Base-by-base conservation (phyloP, 2,797 vertebrate genomes). In the Tamandua tetradactyla region DNA sequence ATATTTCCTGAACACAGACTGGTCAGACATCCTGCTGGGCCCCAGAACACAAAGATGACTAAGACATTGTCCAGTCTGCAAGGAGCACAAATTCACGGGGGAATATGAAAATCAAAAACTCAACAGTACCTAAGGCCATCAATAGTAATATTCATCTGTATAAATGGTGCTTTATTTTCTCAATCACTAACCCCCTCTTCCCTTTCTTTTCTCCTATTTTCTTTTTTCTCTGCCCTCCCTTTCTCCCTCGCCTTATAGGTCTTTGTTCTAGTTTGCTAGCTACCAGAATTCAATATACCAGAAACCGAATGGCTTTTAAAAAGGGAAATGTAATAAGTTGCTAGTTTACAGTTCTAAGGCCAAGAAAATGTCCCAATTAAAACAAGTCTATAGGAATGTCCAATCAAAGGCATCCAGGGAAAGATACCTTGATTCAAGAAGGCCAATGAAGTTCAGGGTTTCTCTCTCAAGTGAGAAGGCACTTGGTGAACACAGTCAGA, bases 11-110 rank as follows among this genome's bases (percentile, higher is more conserved):
- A 89, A 71, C 93, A 92, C 52, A 87, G 62, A 93, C 55, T 89
- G 30, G 88, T 86, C 92, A 80, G 92, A 57, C 72, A 74, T 81
- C 94, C 81, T 62, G 80, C 92, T 87, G 81, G 44, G 85, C 7
- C 7, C 57, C 40, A n/a, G 61, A 83, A 95, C 91, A 93, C 94
- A 95, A 91, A 88, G 91, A 96, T 96, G 94, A 96, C 96, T 94
- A 94, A 82, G 62, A 78, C 94, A 95, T 96, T 96, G 94, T 96
- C 89, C 76, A 76, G 44, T 82, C 92, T 82, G 17, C 49, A 55
- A 94, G 78, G 84, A 91, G 91, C 75, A 69, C 37, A 44, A 59
- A 66, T 52, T 94, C 49, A n/a, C 1, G 88, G 69, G 69, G 80
- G 75, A 92, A 42, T 64, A 61, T 59, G 68, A 92, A 89, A 95